These are phyloP conservation scores for Ochropleura leucogaster DNA, from an alignment of 2,888 invertebrate genomes.

Conservation along the genomic window DNA sequence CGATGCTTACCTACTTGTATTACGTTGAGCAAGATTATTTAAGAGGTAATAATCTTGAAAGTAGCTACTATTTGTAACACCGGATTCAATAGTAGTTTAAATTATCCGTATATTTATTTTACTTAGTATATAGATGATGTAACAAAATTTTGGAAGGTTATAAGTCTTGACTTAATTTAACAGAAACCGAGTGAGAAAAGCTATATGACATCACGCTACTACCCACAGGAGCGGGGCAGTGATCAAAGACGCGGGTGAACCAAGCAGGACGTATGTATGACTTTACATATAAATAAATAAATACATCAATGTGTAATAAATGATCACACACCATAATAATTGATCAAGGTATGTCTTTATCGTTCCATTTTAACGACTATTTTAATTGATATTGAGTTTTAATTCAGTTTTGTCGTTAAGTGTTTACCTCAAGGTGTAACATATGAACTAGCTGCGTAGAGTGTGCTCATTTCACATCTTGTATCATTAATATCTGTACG, in stretches of 20 bases:
- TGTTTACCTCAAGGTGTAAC: conserved; percentile 18
- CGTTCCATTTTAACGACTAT: conserved; percentile 23
- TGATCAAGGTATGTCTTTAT: conserved; percentile 11
- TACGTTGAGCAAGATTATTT: conserved; percentile 31
- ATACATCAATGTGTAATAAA: conserved; percentile 1
- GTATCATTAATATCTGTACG: conserved; percentile 10
- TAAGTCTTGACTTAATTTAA: not conserved
- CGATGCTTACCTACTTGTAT: not conserved
- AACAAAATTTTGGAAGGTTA: not conserved
- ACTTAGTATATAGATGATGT: not conserved
- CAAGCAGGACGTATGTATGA: no score
- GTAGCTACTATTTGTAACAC: conserved; percentile 1
- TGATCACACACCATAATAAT: conserved; percentile 9
- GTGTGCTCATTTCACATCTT: conserved; percentile 20
- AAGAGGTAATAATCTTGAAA: conserved; percentile 1
- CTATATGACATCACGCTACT: no score
- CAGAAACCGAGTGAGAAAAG: no score
- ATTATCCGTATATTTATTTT: not conserved
- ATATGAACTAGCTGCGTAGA: not conserved
- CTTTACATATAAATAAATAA: no score
- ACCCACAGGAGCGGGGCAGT: no score
- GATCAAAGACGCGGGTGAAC: no score
- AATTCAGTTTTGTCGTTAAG: conserved; percentile 33
- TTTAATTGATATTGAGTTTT: conserved; percentile 49
- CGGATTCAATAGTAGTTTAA: not conserved